Evolutionary conservation across 2,113 vertebrate species (phyloP), one percentile per base, ranked within the genome.

Genomic region (Rana temporaria): DNA sequence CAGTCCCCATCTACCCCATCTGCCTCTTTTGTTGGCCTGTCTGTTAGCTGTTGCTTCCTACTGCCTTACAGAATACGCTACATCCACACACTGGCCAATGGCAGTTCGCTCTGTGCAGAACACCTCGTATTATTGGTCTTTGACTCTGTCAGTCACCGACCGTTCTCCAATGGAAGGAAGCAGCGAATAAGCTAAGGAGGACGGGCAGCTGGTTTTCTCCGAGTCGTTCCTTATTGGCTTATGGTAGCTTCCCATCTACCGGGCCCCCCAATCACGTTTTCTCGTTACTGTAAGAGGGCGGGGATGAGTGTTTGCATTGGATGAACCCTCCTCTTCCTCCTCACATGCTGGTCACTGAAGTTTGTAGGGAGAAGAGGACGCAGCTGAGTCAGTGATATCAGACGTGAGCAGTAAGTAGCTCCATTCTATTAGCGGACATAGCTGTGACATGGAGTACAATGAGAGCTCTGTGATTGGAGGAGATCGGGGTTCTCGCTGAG

Each of bases 21-120:
- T 19, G 65, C 42, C 63, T 55, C n/a, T 70, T 17, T 18, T 69
- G 34, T 48, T 57, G 55, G 55, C 78, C 56, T 60, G 38, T 22
- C 78, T 60, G 38, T 22, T 67, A 71, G 56, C 22, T 2, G 56
- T 67, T 70, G 24, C 56, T 62, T 80, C 78, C 78, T 79, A 38
- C 53, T 69, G 65, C 52, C 7, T 22, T 34, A 48, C 30, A 68
- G 19, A 56, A 18, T 20, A 11, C 18, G 0, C 20, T 14, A 32
- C 0, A 3, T 24, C 65, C 20, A 15, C 0, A 24, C 6, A 22
- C 6, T 22, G 42, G 34, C 66, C 78, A 71, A 80, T 80, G 11
- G 32, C 1, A 1, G 34, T 56, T 2, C 32, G 9, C 6, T 1
- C 8, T 48, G 7, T 20, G 16, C 17, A 14, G 5, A 60, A 9